Base-by-base conservation (phyloP, 1,140 invertebrate species). In the Maniola jurtina region DNA sequence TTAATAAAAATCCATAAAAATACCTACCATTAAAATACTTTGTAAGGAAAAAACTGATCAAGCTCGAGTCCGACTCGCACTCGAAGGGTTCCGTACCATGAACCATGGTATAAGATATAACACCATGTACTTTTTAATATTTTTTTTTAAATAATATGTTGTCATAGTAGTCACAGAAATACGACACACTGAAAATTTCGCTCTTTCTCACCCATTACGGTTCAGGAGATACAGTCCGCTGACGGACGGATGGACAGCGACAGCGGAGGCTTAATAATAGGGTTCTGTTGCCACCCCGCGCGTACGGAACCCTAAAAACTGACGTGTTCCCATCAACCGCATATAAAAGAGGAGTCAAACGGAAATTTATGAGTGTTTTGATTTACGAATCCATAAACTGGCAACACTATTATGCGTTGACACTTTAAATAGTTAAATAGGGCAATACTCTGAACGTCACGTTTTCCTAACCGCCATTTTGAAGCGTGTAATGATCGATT, bases 381-480 rank as follows among this genome's bases (percentile, higher is more conserved):
- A 79, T 79, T 79, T 79, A 79, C 70, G 58, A 16, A 64, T 69
- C 38, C 38, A 72, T 79, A 76, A 79, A 77, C 72, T 74, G 50
- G 67, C 71, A 71, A 74, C 71, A 76, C 75, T 61, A 73, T 79
- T 77, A 75, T 75, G 58, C 64, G 65, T 68, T 55, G 71, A 70
- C 72, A 66, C 68, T 70, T 71, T 50, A 68, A 71, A 74, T 72
- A 47, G 52, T 77, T 72, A 79, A 79, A 75, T 71, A 70, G 64
- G 70, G 72, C 71, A 72, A 76, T 68, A 72, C 50, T 64, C 25
- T 42, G 45, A 65, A 68, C 54, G 72, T 76, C 76, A 79, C 73
- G 72, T 79, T 66, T 63, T 59, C 15, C 11, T 45, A 60, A 60
- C 42, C 40, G 58, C 47, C 25, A 60, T 45, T 45, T 47, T 14